A percentile compares a stretch with the other conserved stretches of the same genome.
phyloP scores from a whole-genome alignment of 2,113 vertebrate species.

The Odontophorus gujanensis region DNA sequence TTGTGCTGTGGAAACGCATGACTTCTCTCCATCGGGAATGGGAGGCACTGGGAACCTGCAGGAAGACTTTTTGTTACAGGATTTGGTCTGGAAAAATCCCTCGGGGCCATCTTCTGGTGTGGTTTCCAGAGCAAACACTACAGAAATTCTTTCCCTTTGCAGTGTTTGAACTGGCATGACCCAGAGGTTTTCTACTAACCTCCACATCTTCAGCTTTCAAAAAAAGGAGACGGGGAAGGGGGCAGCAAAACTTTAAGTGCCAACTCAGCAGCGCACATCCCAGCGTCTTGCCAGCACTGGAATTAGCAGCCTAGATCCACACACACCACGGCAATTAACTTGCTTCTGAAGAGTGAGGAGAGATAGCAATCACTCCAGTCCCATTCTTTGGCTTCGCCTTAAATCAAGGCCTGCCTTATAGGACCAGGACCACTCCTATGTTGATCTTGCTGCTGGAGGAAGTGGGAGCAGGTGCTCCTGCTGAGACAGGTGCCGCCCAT shows the following conservation, averaged over 20 bases:
- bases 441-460: not conserved
- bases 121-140: constrained; percentile 6
- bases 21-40: not conserved
- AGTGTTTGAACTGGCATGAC: not conserved
- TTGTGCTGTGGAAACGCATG: not conserved
- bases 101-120: not conserved
- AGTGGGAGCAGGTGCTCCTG: not conserved
- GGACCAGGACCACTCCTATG: not conserved
- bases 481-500: not conserved
- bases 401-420: not conserved
- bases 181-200: not conserved
- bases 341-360: not conserved
- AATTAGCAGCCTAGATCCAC: not conserved
- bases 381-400: not conserved
- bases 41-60: not conserved
- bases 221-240: not conserved
- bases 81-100: not conserved
- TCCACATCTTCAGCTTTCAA: not conserved
- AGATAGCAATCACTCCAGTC: not conserved
- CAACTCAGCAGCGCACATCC: fast-evolving
- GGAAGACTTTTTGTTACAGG: not conserved
- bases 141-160: not conserved
- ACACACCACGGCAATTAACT: not conserved
- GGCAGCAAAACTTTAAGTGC: not conserved
- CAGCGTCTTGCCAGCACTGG: not conserved